Evolutionary conservation across 2,113 vertebrate species (phyloP).

Genomic region (Oriolus oriolus): DNA sequence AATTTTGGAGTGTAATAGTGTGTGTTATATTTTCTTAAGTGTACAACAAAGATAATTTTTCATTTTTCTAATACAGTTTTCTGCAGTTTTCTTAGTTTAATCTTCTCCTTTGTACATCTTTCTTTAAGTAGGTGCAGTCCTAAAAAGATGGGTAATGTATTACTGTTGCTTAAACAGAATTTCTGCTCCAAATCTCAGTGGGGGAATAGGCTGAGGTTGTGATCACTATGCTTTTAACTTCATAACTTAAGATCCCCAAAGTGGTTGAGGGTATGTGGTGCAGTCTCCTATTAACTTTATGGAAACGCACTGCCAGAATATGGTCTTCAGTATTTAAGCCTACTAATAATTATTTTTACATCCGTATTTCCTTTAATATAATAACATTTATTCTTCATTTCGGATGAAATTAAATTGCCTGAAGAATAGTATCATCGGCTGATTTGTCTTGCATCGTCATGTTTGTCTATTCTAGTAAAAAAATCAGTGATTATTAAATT

Average conservation of each 20-base stretch:
- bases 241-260: background rate
- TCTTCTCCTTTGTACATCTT: background rate
- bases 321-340: background rate
- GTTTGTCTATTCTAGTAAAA: constrained; percentile 30
- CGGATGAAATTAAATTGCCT: constrained; percentile 12
- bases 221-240: background rate
- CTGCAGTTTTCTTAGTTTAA: background rate
- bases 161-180: background rate
- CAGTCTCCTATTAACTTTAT: background rate
- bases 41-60: background rate
- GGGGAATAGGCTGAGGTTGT: background rate
- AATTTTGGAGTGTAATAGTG: background rate
- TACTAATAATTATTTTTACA: background rate
- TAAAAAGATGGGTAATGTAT: background rate
- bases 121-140: background rate
- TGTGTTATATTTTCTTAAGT: background rate
- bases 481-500: constrained; percentile 35
- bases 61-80: background rate
- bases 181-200: background rate
- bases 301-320: background rate
- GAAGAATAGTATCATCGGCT: background rate
- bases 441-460: background rate
- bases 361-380: background rate
- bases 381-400: background rate
- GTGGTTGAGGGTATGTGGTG: background rate